Percentiles rank a stretch among this genome's conserved stretches.
Conservation (phyloP, 1,140 invertebrate species). For the Atopsyche davidsoni region DNA sequence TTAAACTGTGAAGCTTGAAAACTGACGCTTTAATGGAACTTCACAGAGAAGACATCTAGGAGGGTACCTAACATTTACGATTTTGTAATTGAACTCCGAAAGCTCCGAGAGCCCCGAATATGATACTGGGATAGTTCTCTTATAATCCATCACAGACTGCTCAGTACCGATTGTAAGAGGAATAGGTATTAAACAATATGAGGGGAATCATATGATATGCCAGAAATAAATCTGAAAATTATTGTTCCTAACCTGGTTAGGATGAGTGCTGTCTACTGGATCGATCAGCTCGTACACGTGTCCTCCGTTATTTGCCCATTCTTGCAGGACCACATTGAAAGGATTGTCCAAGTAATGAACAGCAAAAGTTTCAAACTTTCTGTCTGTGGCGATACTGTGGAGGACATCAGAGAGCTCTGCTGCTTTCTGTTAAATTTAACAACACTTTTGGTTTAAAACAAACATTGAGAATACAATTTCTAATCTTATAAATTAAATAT, state of each 20-base stretch:
- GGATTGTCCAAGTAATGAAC: constrained; percentile 44
- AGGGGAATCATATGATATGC: too few species aligned
- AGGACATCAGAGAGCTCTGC: constrained; percentile 37
- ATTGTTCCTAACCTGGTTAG: constrained; percentile 40
- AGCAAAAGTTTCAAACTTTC: constrained; percentile 39
- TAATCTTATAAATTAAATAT: too few species aligned
- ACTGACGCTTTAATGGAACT: too few species aligned
- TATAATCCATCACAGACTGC: not conserved
- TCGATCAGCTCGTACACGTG: constrained; percentile 44
- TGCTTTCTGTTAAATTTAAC: constrained; percentile 34
- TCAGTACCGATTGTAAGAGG: not conserved
- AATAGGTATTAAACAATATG: constrained; percentile 1
- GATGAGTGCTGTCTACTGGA: constrained; percentile 50
- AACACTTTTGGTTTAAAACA: too few species aligned
- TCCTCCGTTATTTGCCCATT: constrained; percentile 37
- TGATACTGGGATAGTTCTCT: not conserved
- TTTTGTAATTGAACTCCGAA: too few species aligned
- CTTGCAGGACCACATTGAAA: constrained; percentile 36
- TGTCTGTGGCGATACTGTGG: constrained; percentile 33
- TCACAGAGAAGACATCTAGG: too few species aligned
- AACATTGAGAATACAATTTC: too few species aligned
- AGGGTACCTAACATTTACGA: too few species aligned
- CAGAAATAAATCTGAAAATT: constrained; percentile 9
- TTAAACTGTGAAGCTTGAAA: too few species aligned
- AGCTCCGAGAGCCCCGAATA: not conserved